These are phyloP conservation scores for Synchiropus splendidus DNA, from an alignment of 2,113 vertebrate species.

Conservation along the genomic window DNA sequence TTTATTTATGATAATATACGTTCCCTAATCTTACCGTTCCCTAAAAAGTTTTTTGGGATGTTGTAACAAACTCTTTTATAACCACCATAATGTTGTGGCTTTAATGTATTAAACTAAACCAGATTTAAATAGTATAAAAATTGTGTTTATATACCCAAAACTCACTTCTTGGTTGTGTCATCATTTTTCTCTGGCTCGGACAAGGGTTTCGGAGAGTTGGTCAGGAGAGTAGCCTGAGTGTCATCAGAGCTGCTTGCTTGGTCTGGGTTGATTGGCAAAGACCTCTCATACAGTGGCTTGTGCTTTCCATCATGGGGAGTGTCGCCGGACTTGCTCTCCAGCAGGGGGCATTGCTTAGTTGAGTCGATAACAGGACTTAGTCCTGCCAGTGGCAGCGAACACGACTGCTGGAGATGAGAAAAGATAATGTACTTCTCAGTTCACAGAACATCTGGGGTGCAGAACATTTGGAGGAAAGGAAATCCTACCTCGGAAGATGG, in stretches of 20 bases:
- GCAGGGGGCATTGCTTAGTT: conserved; percentile 69
- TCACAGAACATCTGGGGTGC: too few species aligned
- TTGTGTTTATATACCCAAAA: too few species aligned
- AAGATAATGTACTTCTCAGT: background rate
- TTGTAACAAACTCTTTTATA: too few species aligned
- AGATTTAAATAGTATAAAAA: too few species aligned
- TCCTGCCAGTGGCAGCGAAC: conserved; percentile 34
- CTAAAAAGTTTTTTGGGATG: too few species aligned
- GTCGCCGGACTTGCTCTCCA: conserved; percentile 85
- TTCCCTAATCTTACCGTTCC: too few species aligned
- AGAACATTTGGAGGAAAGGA: too few species aligned
- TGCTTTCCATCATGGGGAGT: conserved; percentile 88
- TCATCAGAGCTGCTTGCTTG: conserved; percentile 76
- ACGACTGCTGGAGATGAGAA: conserved; percentile 63
- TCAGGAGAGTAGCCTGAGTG: conserved; percentile 74
- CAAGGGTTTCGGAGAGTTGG: conserved; percentile 77
- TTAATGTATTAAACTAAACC: too few species aligned
- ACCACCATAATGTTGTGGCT: too few species aligned
- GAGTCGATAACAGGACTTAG: conserved; percentile 1
- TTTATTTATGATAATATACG: too few species aligned
- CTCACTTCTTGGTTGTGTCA: too few species aligned
- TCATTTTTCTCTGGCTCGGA: conserved; percentile 39
- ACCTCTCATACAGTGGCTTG: conserved; percentile 87
- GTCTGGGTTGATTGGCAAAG: conserved; percentile 78
- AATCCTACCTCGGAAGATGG: conserved; percentile 74